Conservation (phyloP, 2,797 vertebrate genomes). For the Cuculus canorus region DNA sequence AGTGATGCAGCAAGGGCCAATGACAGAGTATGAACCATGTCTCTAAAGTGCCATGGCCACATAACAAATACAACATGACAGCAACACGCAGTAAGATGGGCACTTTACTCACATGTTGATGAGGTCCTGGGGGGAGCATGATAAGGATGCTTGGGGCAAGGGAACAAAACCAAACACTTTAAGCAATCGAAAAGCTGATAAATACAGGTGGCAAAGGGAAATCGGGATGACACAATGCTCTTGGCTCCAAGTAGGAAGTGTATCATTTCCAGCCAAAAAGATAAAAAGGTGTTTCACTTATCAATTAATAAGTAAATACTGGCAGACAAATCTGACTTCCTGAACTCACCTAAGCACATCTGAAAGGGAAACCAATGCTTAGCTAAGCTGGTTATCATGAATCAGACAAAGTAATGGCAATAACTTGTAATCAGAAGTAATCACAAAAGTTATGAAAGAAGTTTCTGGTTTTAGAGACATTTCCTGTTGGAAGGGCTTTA, state of each 20-base stretch:
- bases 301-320: not conserved
- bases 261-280: not conserved
- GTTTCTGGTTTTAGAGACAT: not conserved
- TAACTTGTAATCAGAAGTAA: not conserved
- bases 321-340: not conserved
- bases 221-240: not conserved
- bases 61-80: not conserved
- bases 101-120: not conserved
- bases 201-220: not conserved
- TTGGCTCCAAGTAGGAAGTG: not conserved
- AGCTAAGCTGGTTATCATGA: not conserved
- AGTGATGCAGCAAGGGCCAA: not conserved
- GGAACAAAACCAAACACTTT: not conserved
- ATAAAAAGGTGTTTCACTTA: not conserved
- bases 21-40: not conserved
- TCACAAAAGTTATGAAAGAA: not conserved
- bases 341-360: not conserved
- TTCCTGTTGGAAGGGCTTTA: not conserved
- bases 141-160: not conserved
- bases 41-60: not conserved
- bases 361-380: not conserved
- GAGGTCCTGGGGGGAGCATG: not conserved
- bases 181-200: not conserved
- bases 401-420: not conserved
- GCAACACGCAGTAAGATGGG: not conserved